These are phyloP conservation scores for Chrysogorgia sp. DNA, from an alignment of 92 coral and sea anemone genomes.

Conservation along the genomic window DNA sequence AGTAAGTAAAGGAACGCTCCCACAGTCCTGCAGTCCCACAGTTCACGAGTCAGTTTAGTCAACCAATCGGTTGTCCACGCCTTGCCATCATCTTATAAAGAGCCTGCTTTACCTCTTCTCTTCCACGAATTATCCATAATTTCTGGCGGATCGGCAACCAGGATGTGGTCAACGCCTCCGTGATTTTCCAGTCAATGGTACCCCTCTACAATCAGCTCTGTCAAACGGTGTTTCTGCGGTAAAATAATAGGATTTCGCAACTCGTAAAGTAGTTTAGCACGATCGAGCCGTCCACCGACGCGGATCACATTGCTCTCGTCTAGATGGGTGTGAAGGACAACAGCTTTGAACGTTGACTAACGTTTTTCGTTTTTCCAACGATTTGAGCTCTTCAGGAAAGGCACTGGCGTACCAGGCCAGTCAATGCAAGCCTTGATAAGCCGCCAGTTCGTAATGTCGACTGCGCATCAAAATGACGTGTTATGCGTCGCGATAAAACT, in stretches of 20 bases:
- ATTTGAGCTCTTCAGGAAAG: slow-evolving; percentile 11
- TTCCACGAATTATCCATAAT: too few relatives aligned
- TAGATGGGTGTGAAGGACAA: slow-evolving; percentile 17
- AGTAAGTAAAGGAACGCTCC: too few relatives aligned
- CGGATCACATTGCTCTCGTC: slow-evolving; percentile 21
- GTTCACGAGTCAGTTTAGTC: too few relatives aligned
- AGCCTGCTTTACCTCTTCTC: too few relatives aligned
- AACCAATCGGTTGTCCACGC: too few relatives aligned
- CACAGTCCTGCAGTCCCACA: too few relatives aligned
- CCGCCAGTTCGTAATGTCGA: too few relatives aligned
- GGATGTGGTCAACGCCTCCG: slow-evolving; percentile 28
- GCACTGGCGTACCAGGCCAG: slow-evolving; percentile 24
- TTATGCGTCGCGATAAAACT: too few relatives aligned
- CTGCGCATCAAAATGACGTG: too few relatives aligned
- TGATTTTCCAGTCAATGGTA: slow-evolving; percentile 25
- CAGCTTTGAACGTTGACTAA: slow-evolving; percentile 3
- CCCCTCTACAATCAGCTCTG: slow-evolving; percentile 19
- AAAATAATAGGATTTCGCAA: slow-evolving; percentile 9
- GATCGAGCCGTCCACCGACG: slow-evolving; percentile 21
- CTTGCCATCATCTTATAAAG: too few relatives aligned
- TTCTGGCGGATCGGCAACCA: too few relatives aligned
- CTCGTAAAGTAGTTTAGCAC: slow-evolving; percentile 9
- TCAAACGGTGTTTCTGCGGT: slow-evolving; percentile 33
- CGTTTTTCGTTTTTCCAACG: slow-evolving; percentile 15
- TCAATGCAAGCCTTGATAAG: not conserved